A percentile compares a stretch with the other conserved stretches of the same genome.
Evolutionary conservation across 2,113 vertebrate genomes (phyloP).

Genomic region (Pangasianodon hypophthalmus): DNA sequence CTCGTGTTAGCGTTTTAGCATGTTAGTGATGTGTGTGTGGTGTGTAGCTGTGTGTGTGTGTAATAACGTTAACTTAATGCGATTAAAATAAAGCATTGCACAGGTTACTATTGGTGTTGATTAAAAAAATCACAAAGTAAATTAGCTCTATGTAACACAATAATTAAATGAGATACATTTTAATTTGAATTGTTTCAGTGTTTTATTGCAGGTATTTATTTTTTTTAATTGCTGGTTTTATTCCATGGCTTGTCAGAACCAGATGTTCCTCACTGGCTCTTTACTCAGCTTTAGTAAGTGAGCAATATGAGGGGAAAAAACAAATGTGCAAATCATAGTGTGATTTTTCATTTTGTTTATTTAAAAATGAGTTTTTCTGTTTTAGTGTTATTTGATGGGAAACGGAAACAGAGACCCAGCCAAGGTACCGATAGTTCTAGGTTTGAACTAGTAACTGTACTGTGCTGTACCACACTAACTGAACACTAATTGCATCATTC

Average conservation of each 20-base stretch:
- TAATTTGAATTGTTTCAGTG: too few relatives aligned
- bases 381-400: neutral
- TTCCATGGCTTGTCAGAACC: too few relatives aligned
- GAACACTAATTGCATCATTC: too few relatives aligned
- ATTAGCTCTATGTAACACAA: too few relatives aligned
- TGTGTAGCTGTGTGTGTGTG: conserved; percentile 13
- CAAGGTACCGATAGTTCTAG: neutral
- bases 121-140: neutral
- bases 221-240: neutral
- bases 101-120: neutral
- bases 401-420: neutral
- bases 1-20: neutral
- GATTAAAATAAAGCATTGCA: neutral
- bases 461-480: too few relatives aligned
- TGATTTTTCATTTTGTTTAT: too few relatives aligned
- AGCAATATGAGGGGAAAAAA: too few relatives aligned
- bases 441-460: neutral
- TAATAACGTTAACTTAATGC: neutral
- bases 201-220: neutral
- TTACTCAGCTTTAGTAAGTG: too few relatives aligned
- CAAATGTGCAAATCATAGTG: too few relatives aligned
- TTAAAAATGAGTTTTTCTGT: too few relatives aligned
- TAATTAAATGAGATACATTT: neutral
- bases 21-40: neutral
- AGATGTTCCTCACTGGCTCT: too few relatives aligned